Conservation (phyloP, 2,113 vertebrate species). For the Sterna hirundo region DNA sequence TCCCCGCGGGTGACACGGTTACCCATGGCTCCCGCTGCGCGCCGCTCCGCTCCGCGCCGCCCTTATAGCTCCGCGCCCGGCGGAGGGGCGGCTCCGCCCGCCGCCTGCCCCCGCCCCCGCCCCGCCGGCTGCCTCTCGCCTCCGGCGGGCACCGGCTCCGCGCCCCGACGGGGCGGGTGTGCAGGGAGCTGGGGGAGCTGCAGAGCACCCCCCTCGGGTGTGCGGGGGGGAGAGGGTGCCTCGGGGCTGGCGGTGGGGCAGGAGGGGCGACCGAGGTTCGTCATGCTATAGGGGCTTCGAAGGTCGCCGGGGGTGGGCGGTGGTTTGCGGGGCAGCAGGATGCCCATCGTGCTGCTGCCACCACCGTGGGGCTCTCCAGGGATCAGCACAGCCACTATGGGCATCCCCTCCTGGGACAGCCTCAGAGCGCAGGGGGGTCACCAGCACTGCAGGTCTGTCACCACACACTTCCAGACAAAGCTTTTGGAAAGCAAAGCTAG, state of each 20-base stretch:
- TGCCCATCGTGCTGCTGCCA: background rate
- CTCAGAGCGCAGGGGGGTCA: background rate
- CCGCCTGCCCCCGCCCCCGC: background rate
- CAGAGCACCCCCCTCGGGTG: background rate
- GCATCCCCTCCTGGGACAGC: background rate
- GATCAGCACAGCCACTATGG: background rate
- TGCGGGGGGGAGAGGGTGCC: background rate
- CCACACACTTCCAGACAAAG: background rate
- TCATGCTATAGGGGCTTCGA: background rate
- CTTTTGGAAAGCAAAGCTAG: background rate
- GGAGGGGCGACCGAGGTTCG: background rate
- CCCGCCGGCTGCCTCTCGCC: background rate
- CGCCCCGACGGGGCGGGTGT: background rate
- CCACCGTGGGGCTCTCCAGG: background rate
- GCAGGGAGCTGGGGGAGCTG: background rate
- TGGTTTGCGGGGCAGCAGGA: background rate
- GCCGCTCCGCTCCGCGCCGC: background rate
- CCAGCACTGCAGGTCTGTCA: background rate
- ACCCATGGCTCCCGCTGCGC: slow-evolving; percentile 73
- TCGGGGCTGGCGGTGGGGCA: background rate
- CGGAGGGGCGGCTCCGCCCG: background rate
- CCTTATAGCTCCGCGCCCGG: background rate
- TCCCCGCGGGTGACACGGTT: slow-evolving; percentile 81
- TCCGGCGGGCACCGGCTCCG: background rate
- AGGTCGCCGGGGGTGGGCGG: background rate